Percentiles rank a stretch among this genome's conserved stretches.
phyloP scores from a whole-genome alignment of 2,113 vertebrate genomes.

The Brienomyrus brachyistius region DNA sequence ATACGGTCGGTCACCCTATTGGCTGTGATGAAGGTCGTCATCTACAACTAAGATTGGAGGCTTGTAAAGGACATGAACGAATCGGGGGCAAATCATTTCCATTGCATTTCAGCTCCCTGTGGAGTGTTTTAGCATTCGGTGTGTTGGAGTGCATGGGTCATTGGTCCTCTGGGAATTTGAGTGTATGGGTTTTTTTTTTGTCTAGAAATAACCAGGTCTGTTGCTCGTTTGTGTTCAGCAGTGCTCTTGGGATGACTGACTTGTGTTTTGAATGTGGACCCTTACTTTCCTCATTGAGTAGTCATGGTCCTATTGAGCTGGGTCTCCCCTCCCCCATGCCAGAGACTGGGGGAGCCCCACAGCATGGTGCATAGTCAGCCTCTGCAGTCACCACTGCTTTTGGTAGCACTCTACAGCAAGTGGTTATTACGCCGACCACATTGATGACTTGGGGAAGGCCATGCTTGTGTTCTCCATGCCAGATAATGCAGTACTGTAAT shows the following conservation, averaged over 20 bases:
- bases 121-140: background rate
- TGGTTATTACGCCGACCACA: conserved; percentile 1
- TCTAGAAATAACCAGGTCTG: background rate
- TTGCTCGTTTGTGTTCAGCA: background rate
- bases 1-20: background rate
- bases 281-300: background rate
- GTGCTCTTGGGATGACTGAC: background rate
- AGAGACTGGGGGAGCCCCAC: background rate
- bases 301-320: background rate
- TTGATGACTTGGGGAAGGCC: background rate
- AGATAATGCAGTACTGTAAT: background rate
- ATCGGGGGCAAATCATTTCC: background rate
- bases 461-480: background rate
- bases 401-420: conserved; percentile 8
- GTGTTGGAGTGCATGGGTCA: background rate
- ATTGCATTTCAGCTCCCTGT: background rate
- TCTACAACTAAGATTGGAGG: background rate
- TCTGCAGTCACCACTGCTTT: background rate
- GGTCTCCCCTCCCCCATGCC: background rate
- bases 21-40: background rate
- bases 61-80: background rate
- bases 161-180: background rate
- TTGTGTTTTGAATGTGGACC: background rate
- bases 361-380: background rate
- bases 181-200: background rate